Conservation (phyloP, 2,888 invertebrate species). For the Melinaea menophilus region DNA sequence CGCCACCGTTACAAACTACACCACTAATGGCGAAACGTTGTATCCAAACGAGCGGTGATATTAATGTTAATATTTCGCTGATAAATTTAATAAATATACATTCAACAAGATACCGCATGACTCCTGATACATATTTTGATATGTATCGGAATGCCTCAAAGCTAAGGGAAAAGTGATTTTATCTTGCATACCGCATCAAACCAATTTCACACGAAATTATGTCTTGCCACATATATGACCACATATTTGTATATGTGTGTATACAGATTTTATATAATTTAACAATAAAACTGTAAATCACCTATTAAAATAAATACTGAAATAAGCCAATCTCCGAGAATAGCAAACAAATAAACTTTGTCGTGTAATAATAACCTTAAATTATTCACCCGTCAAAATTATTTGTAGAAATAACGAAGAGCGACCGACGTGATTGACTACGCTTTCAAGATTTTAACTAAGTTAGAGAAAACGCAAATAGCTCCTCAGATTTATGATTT, state of each 20-base stretch:
- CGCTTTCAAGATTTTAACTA: conserved; percentile 15
- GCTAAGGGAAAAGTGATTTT: neutral
- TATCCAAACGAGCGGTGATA: conserved; percentile 47
- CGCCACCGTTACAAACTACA: conserved; percentile 58
- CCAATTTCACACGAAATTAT: too few species aligned
- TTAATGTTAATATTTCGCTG: conserved; percentile 48
- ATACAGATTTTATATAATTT: too few species aligned
- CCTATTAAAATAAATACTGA: too few species aligned
- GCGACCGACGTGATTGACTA: conserved; percentile 15
- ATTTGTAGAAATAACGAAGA: conserved; percentile 20
- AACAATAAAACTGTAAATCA: too few species aligned
- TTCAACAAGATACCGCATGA: conserved; percentile 3
- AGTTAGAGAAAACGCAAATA: conserved; percentile 20
- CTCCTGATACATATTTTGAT: conserved; percentile 5
- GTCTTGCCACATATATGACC: too few species aligned
- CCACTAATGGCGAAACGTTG: conserved; percentile 63
- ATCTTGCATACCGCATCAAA: neutral
- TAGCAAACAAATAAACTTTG: neutral
- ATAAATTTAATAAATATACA: conserved; percentile 35
- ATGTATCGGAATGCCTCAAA: conserved; percentile 3
- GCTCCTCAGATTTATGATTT: conserved; percentile 13
- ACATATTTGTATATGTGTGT: too few species aligned
- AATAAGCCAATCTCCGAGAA: neutral
- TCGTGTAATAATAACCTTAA: conserved; percentile 13
- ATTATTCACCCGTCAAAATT: conserved; percentile 12